Evolutionary conservation across 2,888 invertebrate species (phyloP), one percentile per base, ranked within the genome.

Genomic region (Eupsilia transversa): DNA sequence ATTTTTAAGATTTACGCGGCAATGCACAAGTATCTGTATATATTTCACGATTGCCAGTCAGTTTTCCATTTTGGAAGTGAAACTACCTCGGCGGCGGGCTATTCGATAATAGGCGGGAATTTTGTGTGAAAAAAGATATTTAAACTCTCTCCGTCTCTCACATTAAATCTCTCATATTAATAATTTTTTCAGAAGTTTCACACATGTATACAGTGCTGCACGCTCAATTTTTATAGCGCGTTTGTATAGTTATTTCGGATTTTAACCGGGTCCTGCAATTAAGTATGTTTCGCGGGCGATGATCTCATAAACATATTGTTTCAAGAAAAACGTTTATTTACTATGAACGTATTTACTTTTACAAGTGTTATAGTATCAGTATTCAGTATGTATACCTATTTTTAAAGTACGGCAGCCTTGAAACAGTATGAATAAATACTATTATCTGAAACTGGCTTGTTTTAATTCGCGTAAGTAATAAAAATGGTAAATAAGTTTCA

Each of bases 271-370:
- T 71, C 20, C 27, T 60, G 30, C n/a, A 23, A 59, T 64, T 12
- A 56, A 78, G 17, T 38, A 43, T 49, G 64, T 82, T 72, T 65
- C 23, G 52, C 38, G 60, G 43, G 23, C 79, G 68, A 38, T 68
- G 79, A 72, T 66, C 68, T 83, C 73, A n/a, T 63, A 20, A 57
- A 70, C 20, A 33, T 46, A 70, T 71, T 79, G 57, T 71, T 77
- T 46, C 7, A 7, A 38, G 23, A n/a, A 14, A 80, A 60, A 54
- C 12, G 14, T 79, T 66, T 69, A 82, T 80, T 80, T 79, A 71
- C 63, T 64, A 52, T 59, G 30, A 27, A 41, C 27, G 33, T 80
- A 59, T 68, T 64, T 76, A 70, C 41, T 64, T 59, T 67, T 71
- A 67, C 46, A 82, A 54, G 73, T 76, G 46, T 56, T 79, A 33